phyloP scores from a whole-genome alignment of 2,113 vertebrate species.

The Cyphomyrus discorhynchus region DNA sequence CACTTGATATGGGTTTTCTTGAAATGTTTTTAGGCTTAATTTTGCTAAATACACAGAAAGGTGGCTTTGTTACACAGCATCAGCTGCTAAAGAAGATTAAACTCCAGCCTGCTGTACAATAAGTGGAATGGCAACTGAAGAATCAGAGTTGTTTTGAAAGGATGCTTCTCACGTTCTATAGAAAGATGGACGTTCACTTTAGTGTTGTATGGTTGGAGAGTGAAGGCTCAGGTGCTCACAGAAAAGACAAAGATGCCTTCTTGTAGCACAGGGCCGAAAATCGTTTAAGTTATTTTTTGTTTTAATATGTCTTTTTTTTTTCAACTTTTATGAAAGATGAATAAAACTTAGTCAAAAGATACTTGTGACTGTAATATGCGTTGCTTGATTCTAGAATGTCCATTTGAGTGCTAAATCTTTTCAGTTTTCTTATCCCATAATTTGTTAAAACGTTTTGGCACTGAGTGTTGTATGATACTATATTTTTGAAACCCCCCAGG shows the following conservation, averaged over 20 bases:
- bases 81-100: conserved; percentile 15
- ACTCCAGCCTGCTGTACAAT: neutral
- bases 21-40: conserved; percentile 10
- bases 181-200: neutral
- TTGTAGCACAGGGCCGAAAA: neutral
- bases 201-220: neutral
- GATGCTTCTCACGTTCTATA: neutral
- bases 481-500: neutral
- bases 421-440: conserved; percentile 1
- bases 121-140: neutral
- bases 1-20: neutral
- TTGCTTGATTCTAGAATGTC: neutral
- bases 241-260: conserved; percentile 3
- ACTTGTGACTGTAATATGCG: neutral
- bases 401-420: conserved; percentile 5
- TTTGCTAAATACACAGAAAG: conserved; percentile 3
- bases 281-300: neutral
- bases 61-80: neutral
- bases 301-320: neutral
- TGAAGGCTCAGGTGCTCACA: conserved; percentile 1
- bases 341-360: neutral
- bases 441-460: neutral
- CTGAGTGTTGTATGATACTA: neutral
- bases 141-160: conserved; percentile 3
- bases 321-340: conserved; percentile 1